Percentiles rank a stretch among this genome's conserved stretches.
phyloP scores from a whole-genome alignment of 1,140 invertebrate species.

The Brachionus plicatilis region DNA sequence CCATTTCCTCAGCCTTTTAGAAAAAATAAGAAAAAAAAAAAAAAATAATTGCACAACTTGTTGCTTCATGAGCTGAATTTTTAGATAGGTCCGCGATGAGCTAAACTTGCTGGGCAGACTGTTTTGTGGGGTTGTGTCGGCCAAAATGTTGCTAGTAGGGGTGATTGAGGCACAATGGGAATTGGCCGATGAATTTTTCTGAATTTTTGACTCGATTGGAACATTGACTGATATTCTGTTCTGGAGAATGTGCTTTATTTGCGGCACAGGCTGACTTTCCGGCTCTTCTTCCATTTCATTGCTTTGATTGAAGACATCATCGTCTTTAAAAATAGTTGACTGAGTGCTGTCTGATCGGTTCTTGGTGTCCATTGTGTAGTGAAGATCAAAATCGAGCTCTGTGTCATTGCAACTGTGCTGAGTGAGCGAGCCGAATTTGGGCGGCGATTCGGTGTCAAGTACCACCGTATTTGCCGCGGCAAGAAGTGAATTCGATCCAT shows the following conservation, averaged over 20 bases:
- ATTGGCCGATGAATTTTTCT: background rate
- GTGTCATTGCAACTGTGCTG: background rate
- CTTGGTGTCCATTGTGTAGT: background rate
- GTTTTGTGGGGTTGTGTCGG: conserved; percentile 3
- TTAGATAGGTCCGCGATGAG: conserved; percentile 5
- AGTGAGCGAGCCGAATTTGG: background rate
- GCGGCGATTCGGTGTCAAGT: background rate
- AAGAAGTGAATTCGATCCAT: background rate
- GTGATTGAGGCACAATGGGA: conserved; percentile 5
- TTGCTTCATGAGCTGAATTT: conserved; percentile 36
- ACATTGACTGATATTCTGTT: background rate
- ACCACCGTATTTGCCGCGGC: conserved; percentile 3
- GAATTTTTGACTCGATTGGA: background rate
- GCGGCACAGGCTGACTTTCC: background rate
- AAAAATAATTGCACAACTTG: background rate
- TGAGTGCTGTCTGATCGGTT: background rate
- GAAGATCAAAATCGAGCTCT: background rate
- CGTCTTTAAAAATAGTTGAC: background rate
- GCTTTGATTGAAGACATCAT: background rate
- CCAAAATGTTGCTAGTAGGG: conserved; percentile 4
- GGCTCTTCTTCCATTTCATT: background rate
- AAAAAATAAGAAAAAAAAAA: background rate
- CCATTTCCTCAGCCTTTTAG: conserved; percentile 33
- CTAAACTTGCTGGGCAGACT: background rate
- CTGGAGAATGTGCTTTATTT: background rate